A percentile compares a stretch with the other conserved stretches of the same genome.
Conservation (phyloP, 2,113 vertebrate genomes). For the Numida meleagris region DNA sequence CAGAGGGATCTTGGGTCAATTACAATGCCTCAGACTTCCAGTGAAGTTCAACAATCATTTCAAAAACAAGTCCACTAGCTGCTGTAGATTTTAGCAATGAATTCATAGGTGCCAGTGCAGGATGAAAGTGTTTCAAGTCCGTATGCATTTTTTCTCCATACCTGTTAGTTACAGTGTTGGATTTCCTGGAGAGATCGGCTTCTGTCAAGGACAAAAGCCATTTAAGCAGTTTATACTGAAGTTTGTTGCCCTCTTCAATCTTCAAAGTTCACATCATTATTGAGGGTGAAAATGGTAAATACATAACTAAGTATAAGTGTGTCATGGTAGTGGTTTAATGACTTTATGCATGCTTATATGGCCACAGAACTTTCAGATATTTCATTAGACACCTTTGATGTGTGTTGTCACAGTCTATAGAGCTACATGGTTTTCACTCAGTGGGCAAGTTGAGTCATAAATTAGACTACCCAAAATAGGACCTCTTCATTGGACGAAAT, state of each 20-base stretch:
- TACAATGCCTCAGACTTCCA: not conserved
- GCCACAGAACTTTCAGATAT: not conserved
- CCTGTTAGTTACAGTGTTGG: not conserved
- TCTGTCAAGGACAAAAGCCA: constrained; percentile 1
- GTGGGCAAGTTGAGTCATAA: not conserved
- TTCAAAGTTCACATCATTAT: not conserved
- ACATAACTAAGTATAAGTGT: not conserved
- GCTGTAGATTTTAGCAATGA: not conserved
- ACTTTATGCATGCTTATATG: not conserved
- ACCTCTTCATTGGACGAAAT: not conserved
- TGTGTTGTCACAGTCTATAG: not conserved
- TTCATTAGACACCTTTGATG: not conserved
- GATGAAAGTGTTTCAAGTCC: not conserved
- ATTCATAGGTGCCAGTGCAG: not conserved
- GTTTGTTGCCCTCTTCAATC: not conserved
- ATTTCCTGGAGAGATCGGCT: not conserved
- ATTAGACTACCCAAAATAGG: not conserved
- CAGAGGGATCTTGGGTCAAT: not conserved
- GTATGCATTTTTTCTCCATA: rapidly evolving
- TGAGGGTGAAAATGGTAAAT: not conserved
- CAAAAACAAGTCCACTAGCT: not conserved
- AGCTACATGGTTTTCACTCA: not conserved
- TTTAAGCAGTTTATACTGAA: not conserved
- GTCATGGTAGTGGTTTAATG: not conserved
- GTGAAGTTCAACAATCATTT: not conserved